These are phyloP conservation scores for Nemoura dubitans DNA, from an alignment of 2,888 invertebrate genomes.

Conservation along the genomic window DNA sequence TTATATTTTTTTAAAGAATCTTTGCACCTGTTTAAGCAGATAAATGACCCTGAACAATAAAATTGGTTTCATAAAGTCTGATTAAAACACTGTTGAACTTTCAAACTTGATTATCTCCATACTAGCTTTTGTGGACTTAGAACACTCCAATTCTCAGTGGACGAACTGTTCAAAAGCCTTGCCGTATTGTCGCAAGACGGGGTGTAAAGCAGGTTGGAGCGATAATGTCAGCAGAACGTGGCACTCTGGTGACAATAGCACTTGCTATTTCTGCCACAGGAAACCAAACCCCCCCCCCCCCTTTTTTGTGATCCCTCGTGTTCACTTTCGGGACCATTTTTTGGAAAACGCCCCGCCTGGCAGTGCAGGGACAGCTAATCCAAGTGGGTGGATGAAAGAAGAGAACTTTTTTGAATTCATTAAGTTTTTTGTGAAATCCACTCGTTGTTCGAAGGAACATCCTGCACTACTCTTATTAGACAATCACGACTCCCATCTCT, in stretches of 20 bases:
- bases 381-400: constrained; percentile 55
- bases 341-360: constrained; percentile 57
- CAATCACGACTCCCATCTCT: constrained; percentile 57
- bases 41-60: no score
- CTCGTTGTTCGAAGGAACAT: constrained; percentile 49
- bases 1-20: no score
- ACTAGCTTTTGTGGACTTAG: no score
- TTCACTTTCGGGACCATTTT: constrained; percentile 54
- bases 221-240: constrained; percentile 58
- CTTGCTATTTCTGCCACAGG: constrained; percentile 24
- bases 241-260: constrained; percentile 40
- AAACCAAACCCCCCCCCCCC: constrained; percentile 17
- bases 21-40: no score
- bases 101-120: no score
- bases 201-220: constrained; percentile 58
- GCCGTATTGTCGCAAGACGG: constrained; percentile 40
- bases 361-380: constrained; percentile 51
- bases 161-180: constrained; percentile 44
- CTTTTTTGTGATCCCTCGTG: constrained; percentile 18
- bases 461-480: constrained; percentile 54
- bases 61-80: no score
- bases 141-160: no score
- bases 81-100: no score
- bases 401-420: constrained; percentile 52
- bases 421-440: constrained; percentile 48